These are phyloP conservation scores for Zalophus californianus DNA, from an alignment of 2,797 vertebrate genomes.

Conservation along the genomic window DNA sequence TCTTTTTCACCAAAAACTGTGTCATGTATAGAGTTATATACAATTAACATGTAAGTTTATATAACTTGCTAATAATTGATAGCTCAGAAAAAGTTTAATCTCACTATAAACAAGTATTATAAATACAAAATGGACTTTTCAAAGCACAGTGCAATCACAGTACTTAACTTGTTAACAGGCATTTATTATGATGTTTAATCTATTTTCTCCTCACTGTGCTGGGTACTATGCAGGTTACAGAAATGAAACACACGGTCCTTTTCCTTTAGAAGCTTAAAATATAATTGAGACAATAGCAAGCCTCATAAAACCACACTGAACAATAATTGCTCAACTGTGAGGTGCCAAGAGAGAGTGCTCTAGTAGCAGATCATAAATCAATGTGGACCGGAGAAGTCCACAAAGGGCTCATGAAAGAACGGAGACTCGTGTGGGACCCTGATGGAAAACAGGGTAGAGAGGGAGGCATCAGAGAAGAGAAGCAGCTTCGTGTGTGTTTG, in stretches of 20 bases:
- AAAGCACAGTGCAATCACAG: background rate
- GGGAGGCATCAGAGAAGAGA: background rate
- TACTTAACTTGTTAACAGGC: background rate
- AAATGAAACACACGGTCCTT: background rate
- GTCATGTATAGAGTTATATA: background rate
- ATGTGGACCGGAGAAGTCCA: no score
- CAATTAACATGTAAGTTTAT: constrained; percentile 19
- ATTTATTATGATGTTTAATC: constrained; percentile 35
- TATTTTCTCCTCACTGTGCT: background rate
- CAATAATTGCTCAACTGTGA: constrained; percentile 12
- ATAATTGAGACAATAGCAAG: constrained; percentile 1
- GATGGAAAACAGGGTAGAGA: background rate
- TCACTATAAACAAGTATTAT: background rate
- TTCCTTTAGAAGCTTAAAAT: constrained; percentile 35
- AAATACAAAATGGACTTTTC: background rate
- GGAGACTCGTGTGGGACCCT: background rate
- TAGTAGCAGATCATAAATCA: background rate
- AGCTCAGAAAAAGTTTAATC: background rate
- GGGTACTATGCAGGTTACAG: background rate
- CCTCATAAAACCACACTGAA: constrained; percentile 23
- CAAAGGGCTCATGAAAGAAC: background rate
- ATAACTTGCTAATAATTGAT: constrained; percentile 29
- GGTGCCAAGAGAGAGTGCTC: background rate
- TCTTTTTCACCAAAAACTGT: constrained; percentile 1
- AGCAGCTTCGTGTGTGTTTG: background rate